phyloP scores from a whole-genome alignment of 2,113 vertebrate genomes.

The Heterochromis multidens region DNA sequence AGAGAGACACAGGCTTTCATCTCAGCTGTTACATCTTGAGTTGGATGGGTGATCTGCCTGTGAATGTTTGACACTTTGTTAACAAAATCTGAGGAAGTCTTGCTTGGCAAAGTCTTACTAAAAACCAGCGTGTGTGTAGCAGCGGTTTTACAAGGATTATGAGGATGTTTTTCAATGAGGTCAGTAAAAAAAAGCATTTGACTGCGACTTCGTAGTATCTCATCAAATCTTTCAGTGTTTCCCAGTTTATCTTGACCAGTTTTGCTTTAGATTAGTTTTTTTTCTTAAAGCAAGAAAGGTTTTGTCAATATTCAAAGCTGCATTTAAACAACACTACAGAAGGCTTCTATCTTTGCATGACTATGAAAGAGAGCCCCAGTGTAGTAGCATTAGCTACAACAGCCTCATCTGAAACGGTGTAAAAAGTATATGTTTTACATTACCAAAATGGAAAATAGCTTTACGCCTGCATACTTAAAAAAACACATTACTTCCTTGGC shows the following conservation, averaged over 20 bases:
- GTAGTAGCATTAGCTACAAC: not conserved
- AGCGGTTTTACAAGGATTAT: not conserved
- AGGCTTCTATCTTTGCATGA: not conserved
- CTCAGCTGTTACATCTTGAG: conserved; percentile 32
- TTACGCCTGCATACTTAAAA: not conserved
- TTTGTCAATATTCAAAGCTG: not conserved
- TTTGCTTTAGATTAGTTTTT: not conserved
- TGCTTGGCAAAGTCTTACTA: conserved; percentile 18
- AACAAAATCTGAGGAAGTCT: conserved; percentile 40
- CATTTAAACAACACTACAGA: not conserved
- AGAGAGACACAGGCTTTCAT: conserved; percentile 44
- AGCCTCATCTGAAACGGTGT: not conserved
- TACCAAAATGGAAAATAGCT: not conserved
- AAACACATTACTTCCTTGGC: not conserved
- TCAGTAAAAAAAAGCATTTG: not conserved
- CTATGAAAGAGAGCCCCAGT: not conserved
- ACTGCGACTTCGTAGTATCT: not conserved
- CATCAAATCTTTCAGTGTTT: not conserved
- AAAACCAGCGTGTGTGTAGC: not conserved
- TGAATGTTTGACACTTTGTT: conserved; percentile 54
- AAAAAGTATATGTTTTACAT: not conserved
- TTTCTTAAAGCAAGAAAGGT: not conserved
- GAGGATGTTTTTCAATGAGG: conserved; percentile 19
- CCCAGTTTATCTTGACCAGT: not conserved
- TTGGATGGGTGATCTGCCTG: conserved; percentile 36